These are phyloP conservation scores for Hippoglossus stenolepis DNA, from an alignment of 2,113 vertebrate species.

Conservation along the genomic window DNA sequence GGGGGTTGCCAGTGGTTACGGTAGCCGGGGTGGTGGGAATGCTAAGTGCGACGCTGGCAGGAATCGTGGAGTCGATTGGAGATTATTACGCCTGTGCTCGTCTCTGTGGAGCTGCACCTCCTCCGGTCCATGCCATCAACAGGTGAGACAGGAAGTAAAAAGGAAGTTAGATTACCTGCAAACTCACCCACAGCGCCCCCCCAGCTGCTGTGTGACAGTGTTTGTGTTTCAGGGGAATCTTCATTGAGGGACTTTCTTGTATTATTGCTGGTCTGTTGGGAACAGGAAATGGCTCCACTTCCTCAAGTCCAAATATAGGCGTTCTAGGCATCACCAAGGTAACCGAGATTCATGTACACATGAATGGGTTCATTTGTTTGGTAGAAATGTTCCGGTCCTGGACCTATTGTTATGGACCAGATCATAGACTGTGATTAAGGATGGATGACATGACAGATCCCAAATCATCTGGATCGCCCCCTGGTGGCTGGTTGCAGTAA, in stretches of 20 bases:
- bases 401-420: not conserved
- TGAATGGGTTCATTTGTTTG: not conserved
- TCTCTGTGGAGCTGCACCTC: slow-evolving; percentile 90
- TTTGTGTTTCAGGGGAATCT: slow-evolving; percentile 89
- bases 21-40: slow-evolving; percentile 93
- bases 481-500: too few species aligned
- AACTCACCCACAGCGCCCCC: not conserved
- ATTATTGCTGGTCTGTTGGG: slow-evolving; percentile 94
- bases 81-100: slow-evolving; percentile 97
- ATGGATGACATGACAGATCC: too few species aligned
- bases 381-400: not conserved
- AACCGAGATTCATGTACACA: slow-evolving; percentile 11
- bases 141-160: slow-evolving; percentile 79
- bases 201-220: not conserved
- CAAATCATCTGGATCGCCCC: too few species aligned
- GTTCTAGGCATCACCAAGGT: slow-evolving; percentile 99
- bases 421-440: not conserved
- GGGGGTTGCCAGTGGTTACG: slow-evolving; percentile 94
- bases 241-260: slow-evolving; percentile 94
- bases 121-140: slow-evolving; percentile 96
- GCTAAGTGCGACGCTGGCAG: slow-evolving; percentile 93
- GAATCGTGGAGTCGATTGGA: slow-evolving; percentile 96
- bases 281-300: slow-evolving; percentile 98
- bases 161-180: not conserved
- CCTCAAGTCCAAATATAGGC: slow-evolving; percentile 97